These are phyloP conservation scores for Hartigia nigra DNA, from an alignment of 2,888 invertebrate species.

Conservation along the genomic window DNA sequence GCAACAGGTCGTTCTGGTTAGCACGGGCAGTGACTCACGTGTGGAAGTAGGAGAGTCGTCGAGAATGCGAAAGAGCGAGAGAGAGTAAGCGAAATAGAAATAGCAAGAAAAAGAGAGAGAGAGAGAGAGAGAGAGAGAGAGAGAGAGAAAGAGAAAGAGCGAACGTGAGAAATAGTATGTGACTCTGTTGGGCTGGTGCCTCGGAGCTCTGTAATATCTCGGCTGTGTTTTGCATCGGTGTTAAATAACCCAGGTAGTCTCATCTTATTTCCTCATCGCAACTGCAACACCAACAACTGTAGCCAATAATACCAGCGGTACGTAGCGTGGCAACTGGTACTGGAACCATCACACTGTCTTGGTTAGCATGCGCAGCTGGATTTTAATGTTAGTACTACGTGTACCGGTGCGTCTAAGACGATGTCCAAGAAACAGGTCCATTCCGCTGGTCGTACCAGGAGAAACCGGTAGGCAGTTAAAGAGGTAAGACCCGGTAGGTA, in stretches of 20 bases:
- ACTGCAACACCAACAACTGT: background rate
- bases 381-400: background rate
- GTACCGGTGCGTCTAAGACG: background rate
- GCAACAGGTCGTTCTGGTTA: constrained; percentile 43
- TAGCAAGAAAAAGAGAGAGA: constrained; percentile 19
- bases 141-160: constrained; percentile 13
- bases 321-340: background rate
- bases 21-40: constrained; percentile 18
- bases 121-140: constrained; percentile 31
- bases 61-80: background rate
- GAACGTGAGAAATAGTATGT: constrained; percentile 11
- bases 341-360: background rate
- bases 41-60: constrained; percentile 16
- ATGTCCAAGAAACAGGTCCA: background rate
- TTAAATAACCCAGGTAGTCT: constrained; percentile 3
- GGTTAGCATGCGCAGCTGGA: background rate
- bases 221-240: background rate
- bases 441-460: background rate
- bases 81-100: constrained; percentile 19
- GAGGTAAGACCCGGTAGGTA: background rate
- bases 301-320: background rate
- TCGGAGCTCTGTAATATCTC: background rate
- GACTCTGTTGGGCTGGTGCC: constrained; percentile 6
- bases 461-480: background rate
- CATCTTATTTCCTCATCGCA: background rate